Evolutionary conservation across 2,797 vertebrate species (phyloP).

Genomic region (Podarcis siculus): DNA sequence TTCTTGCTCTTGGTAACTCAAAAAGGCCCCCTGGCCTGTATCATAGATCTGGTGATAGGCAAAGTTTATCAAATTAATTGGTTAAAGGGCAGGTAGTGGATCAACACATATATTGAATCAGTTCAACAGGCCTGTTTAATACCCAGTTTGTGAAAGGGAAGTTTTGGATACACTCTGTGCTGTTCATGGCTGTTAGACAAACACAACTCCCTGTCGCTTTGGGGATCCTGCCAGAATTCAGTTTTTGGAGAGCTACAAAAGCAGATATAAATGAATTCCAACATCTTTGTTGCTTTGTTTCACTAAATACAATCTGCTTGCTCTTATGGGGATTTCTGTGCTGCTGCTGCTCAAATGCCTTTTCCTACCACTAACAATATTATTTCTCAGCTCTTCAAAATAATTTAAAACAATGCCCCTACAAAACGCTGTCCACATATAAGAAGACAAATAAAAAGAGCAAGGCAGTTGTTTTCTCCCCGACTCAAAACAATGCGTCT

Average conservation of each 20-base stretch:
- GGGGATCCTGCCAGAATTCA: fast-evolving
- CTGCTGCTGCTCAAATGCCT: background rate
- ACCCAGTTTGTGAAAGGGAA: fast-evolving
- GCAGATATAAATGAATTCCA: background rate
- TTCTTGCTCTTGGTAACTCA: background rate
- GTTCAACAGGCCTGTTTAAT: background rate
- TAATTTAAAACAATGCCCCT: background rate
- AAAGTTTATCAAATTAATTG: no score
- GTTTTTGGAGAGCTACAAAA: slow-evolving; percentile 3
- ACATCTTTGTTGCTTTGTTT: background rate
- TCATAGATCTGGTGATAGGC: background rate
- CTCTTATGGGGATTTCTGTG: background rate
- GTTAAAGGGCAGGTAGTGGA: background rate
- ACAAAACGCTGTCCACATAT: background rate
- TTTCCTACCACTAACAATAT: background rate
- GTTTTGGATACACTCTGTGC: background rate
- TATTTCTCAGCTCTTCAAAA: background rate
- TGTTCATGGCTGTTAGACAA: background rate
- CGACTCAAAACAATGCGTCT: no score
- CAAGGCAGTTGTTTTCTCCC: no score
- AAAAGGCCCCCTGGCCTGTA: background rate
- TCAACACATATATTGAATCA: no score
- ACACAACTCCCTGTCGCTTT: fast-evolving
- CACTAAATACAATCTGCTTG: background rate
- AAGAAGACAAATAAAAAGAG: no score